phyloP scores from a whole-genome alignment of 2,888 invertebrate genomes.

The Siphonodentalium dalli region DNA sequence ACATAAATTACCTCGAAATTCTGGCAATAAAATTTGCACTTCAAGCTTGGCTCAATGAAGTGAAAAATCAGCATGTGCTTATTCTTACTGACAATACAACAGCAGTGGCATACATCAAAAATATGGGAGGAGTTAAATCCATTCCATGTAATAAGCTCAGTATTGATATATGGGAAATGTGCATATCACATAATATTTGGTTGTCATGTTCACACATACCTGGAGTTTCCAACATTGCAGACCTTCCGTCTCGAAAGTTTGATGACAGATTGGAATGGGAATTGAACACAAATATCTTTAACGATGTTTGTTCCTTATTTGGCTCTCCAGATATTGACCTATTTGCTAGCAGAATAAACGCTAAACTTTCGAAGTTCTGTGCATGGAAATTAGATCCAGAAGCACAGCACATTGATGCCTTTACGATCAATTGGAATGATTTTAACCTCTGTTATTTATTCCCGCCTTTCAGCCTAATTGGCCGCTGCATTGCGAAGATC shows the following conservation, averaged over 20 bases:
- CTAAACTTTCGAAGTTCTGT: slow-evolving; percentile 6
- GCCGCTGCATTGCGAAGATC: slow-evolving; percentile 14
- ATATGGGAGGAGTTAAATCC: slow-evolving; percentile 14
- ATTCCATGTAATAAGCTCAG: slow-evolving; percentile 6
- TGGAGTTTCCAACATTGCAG: slow-evolving; percentile 8
- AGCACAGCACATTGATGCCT: slow-evolving; percentile 16
- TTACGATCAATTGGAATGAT: slow-evolving; percentile 12
- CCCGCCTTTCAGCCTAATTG: slow-evolving; percentile 19
- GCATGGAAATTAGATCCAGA: slow-evolving; percentile 15
- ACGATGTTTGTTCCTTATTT: slow-evolving; percentile 1
- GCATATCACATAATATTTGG: slow-evolving; percentile 11
- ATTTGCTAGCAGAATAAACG: slow-evolving; percentile 20
- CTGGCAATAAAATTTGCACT: too few relatives aligned
- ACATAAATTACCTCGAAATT: too few relatives aligned
- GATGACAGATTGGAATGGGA: slow-evolving; percentile 14
- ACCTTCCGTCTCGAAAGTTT: slow-evolving; percentile 4
- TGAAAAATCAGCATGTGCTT: too few relatives aligned
- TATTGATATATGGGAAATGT: slow-evolving; percentile 6
- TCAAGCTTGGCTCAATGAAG: too few relatives aligned
- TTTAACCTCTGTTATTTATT: slow-evolving; percentile 12
- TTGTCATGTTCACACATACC: slow-evolving; percentile 5
- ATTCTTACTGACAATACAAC: too few relatives aligned
- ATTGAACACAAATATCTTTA: slow-evolving; percentile 7
- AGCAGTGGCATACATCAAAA: slow-evolving; percentile 10
- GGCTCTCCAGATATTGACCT: slow-evolving; percentile 14